Evolutionary conservation across 2,888 invertebrate genomes (phyloP).

Genomic region (Dione juno): DNA sequence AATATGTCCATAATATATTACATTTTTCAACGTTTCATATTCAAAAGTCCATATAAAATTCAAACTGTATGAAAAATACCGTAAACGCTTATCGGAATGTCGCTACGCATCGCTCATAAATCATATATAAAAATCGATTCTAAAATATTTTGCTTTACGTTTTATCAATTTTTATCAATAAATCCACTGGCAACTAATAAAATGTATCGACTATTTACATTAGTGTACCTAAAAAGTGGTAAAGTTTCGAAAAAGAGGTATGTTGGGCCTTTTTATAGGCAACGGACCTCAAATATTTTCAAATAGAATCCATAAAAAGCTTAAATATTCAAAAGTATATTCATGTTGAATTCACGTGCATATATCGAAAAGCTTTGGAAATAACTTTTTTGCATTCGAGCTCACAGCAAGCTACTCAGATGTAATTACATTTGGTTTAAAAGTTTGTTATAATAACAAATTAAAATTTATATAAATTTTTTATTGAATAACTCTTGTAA

Average conservation of each 20-base stretch:
- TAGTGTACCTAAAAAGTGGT: constrained; percentile 35
- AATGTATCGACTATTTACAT: constrained; percentile 44
- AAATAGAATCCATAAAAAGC: constrained; percentile 22
- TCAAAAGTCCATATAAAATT: neutral
- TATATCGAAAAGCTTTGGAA: constrained; percentile 3
- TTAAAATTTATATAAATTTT: neutral
- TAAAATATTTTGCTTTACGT: constrained; percentile 30
- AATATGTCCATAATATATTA: neutral
- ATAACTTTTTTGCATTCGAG: neutral
- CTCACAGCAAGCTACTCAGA: neutral
- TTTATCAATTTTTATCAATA: constrained; percentile 28
- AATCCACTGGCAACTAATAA: constrained; percentile 44
- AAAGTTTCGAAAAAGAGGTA: constrained; percentile 28
- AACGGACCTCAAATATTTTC: constrained; percentile 39
- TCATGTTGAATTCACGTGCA: neutral
- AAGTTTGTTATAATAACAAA: constrained; percentile 4
- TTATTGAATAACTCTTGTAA: neutral
- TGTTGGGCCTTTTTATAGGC: constrained; percentile 39
- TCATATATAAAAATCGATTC: constrained; percentile 37
- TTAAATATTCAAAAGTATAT: constrained; percentile 7
- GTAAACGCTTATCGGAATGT: neutral
- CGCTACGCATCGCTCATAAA: constrained; percentile 29
- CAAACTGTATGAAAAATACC: neutral
- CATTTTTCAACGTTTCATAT: neutral
- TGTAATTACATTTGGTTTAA: neutral